Base-by-base conservation (phyloP, 2,113 vertebrate genomes). In the Halichoeres trimaculatus region DNA sequence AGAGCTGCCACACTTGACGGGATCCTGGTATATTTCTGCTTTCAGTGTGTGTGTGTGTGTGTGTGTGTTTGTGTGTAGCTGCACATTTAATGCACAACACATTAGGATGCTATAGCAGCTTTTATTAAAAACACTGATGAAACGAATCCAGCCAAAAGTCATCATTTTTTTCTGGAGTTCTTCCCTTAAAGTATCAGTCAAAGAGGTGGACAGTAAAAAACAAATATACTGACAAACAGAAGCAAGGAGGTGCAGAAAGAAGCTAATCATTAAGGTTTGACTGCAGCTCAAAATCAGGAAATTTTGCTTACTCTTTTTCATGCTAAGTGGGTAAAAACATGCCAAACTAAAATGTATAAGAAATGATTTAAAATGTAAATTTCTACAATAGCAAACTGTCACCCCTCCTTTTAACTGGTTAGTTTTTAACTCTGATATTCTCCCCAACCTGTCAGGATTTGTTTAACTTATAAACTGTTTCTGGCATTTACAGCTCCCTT, bases 161-260 rank as follows among this genome's bases (percentile, higher is more conserved):
- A 64, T 65, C 76, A 70, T 70, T 30, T 60, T n/a, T 35, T 65
- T 64, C 41, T 70, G 17, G 41, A 66, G 65, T 45, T 50, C n/a
- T 26, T 17, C 81, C 61, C 81, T 70, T 60, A 78, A 74, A 48
- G 78, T 66, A 70, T 68, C 59, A 83, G 45, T 80, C 58, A 66
- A 43, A 48, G 23, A 30, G 47, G 72, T 70, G 38, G 81, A 80
- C 41, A 47, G 22, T 30, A 58, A 72, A 41, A 47, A 22, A 30
- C 13, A 73, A 81, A 78, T 56, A 57, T n/a, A 52, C 47, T 34
- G 17, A 65, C 56, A 16, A 70, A 61, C 58, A 78, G n/a, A 48
- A 63, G 23, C 58, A 52, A 70, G 76, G 57, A 57, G 23, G 38
- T 35, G 60, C 16, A 2, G 10, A 47, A 47, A 61, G 47, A 0